phyloP scores from a whole-genome alignment of 2,797 vertebrate genomes.

The Pseudomugil tenellus region DNA sequence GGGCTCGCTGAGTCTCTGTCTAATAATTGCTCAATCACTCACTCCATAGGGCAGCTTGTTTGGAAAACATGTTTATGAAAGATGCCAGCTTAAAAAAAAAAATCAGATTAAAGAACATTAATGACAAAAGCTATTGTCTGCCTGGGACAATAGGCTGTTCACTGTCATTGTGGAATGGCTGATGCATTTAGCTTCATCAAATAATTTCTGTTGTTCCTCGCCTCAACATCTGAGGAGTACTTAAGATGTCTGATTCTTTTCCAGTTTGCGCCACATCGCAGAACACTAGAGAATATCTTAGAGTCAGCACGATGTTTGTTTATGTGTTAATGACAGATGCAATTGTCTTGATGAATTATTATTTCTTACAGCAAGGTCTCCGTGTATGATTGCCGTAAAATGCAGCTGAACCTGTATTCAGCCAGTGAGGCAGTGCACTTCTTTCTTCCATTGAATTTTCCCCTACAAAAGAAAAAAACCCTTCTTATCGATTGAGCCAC shows the following conservation, averaged over 20 bases:
- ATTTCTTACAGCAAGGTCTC: slow-evolving; percentile 48
- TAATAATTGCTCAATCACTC: slow-evolving; percentile 76
- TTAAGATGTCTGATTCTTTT: slow-evolving; percentile 14
- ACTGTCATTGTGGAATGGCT: slow-evolving; percentile 53
- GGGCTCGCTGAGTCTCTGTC: slow-evolving; percentile 57
- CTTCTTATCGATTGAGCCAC: slow-evolving; percentile 75
- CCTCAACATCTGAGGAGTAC: slow-evolving; percentile 41
- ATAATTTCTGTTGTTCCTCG: slow-evolving; percentile 54
- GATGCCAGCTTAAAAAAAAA: slow-evolving; percentile 44
- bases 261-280: slow-evolving; percentile 14
- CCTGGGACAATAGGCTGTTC: slow-evolving; percentile 53
- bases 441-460: slow-evolving; percentile 58
- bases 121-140: slow-evolving; percentile 56
- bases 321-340: slow-evolving; percentile 70
- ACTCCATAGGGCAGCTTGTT: slow-evolving; percentile 49
- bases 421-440: slow-evolving; percentile 47
- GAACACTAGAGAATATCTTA: slow-evolving; percentile 28
- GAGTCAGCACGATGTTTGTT: slow-evolving; percentile 54
- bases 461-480: slow-evolving; percentile 59
- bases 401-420: slow-evolving; percentile 46
- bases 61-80: slow-evolving; percentile 41
- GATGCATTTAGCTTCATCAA: slow-evolving; percentile 31
- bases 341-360: slow-evolving; percentile 70
- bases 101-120: slow-evolving; percentile 54
- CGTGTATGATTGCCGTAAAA: slow-evolving; percentile 54